Conservation (phyloP, 2,797 vertebrate species). For the Acipenser oxyrinchus region DNA sequence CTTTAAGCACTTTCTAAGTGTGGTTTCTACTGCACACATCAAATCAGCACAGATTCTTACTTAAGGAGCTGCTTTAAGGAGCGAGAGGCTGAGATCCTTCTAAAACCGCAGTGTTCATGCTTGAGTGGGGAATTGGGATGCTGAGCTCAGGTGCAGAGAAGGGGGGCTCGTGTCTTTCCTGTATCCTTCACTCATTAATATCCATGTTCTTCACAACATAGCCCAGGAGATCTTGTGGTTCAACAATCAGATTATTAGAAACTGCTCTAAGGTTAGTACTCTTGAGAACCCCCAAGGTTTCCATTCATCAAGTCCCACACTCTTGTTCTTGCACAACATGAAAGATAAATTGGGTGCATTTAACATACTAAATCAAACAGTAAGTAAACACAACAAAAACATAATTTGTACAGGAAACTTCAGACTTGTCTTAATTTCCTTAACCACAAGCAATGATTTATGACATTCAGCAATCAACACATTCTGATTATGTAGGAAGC, state of each 20-base stretch:
- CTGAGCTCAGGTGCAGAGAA: not conserved
- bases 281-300: slow-evolving; percentile 13
- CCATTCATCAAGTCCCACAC: not conserved
- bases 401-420: too few species aligned
- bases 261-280: slow-evolving; percentile 5
- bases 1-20: too few species aligned
- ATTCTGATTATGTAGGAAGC: too few species aligned
- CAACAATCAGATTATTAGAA: not conserved
- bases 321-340: too few species aligned
- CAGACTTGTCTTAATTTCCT: too few species aligned
- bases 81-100: not conserved
- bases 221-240: not conserved
- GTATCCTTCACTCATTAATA: slow-evolving; percentile 1
- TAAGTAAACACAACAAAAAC: too few species aligned
- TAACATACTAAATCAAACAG: too few species aligned
- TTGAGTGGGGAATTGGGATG: not conserved
- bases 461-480: too few species aligned
- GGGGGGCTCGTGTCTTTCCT: not conserved
- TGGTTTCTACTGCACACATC: too few species aligned
- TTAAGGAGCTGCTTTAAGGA: not conserved
- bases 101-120: not conserved
- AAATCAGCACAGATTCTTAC: too few species aligned
- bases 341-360: too few species aligned
- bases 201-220: not conserved
- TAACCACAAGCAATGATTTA: too few species aligned